Conservation (phyloP, 2,113 vertebrate genomes). For the Sorex fumeus region DNA sequence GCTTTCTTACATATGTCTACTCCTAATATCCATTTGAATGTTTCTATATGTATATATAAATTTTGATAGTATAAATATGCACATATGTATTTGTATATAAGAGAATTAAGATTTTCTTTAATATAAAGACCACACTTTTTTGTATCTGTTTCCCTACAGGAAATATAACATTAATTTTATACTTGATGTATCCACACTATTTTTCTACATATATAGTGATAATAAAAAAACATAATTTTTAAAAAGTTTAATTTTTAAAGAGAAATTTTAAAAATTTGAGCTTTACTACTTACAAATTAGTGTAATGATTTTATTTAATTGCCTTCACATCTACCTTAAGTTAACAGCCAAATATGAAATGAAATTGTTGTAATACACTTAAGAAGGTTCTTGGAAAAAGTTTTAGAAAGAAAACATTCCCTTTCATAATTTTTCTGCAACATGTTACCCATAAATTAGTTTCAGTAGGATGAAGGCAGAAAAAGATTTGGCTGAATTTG, state of each 20-base stretch:
- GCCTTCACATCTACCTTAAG: neutral
- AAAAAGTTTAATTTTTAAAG: neutral
- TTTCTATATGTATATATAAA: neutral
- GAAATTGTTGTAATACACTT: neutral
- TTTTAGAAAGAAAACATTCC: constrained; percentile 19
- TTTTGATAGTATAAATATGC: neutral
- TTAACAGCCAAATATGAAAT: neutral
- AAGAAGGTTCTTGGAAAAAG: neutral
- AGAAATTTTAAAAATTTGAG: neutral
- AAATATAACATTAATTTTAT: neutral
- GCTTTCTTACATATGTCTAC: neutral
- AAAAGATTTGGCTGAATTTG: constrained; percentile 44
- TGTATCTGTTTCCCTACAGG: neutral
- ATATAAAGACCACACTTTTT: too few relatives aligned
- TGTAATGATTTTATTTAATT: neutral
- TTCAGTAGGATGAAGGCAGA: constrained; percentile 26
- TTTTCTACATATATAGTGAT: neutral
- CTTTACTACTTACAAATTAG: constrained; percentile 21
- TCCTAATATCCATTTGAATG: neutral
- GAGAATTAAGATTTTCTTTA: too few relatives aligned
- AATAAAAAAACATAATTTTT: neutral
- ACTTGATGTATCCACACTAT: neutral
- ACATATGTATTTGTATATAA: too few relatives aligned
- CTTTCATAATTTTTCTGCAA: constrained; percentile 9
- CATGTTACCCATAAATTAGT: neutral